Conservation (phyloP, 1,140 invertebrate genomes). For the Steinernema khuongi region DNA sequence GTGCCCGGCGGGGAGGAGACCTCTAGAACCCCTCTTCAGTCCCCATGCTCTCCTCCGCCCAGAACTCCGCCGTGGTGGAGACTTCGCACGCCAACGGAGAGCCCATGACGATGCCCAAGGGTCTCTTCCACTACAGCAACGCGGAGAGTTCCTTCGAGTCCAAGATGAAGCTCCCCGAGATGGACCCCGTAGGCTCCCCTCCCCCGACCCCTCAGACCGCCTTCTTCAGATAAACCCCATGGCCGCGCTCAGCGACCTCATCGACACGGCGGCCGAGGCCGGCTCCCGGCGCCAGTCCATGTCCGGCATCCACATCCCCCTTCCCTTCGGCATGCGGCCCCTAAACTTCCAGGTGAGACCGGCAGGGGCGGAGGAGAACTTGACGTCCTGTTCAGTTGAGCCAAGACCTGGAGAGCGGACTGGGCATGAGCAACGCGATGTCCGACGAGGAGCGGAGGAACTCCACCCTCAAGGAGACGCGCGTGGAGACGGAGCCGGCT, state of each 20-base stretch:
- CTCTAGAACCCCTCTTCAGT: background rate
- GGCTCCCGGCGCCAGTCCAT: background rate
- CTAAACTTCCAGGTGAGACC: background rate
- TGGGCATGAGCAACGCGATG: slow-evolving; percentile 12
- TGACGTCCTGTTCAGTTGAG: background rate
- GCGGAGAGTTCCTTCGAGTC: slow-evolving; percentile 15
- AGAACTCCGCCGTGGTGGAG: background rate
- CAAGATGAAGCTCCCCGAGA: slow-evolving; percentile 13
- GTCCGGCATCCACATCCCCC: slow-evolving; percentile 21
- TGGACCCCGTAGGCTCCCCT: slow-evolving; percentile 13
- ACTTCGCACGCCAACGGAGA: background rate
- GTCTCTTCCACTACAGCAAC: slow-evolving; percentile 20
- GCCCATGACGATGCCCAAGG: slow-evolving; percentile 13
- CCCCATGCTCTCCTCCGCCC: background rate
- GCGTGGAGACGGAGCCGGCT: background rate
- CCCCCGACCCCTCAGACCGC: background rate
- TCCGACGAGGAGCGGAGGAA: background rate
- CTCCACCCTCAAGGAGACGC: background rate
- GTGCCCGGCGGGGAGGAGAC: background rate
- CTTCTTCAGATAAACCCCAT: slow-evolving; percentile 17
- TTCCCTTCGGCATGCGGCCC: slow-evolving; percentile 20
- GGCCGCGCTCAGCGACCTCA: slow-evolving; percentile 4
- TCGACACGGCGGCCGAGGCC: slow-evolving; percentile 23
- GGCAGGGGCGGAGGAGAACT: background rate
- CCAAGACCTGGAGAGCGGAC: slow-evolving; percentile 19